A percentile compares a stretch with the other conserved stretches of the same genome.
These are phyloP conservation scores for Yasuhikotakia modesta DNA, from an alignment of 2,797 vertebrate genomes.

Conservation along the genomic window DNA sequence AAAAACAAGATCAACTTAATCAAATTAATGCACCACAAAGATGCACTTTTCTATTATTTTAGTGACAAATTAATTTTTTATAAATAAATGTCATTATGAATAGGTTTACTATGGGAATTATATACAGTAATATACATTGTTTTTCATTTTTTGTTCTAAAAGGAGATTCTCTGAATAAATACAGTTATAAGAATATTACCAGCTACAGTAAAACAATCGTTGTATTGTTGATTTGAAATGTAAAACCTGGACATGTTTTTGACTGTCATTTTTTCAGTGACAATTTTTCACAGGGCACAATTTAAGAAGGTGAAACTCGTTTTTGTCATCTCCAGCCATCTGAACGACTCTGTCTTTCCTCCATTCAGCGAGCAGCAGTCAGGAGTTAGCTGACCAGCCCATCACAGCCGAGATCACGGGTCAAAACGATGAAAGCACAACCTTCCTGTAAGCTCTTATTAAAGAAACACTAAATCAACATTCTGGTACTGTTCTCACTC, in stretches of 20 bases:
- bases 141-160: too few relatives aligned
- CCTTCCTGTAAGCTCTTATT: conserved; percentile 29
- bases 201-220: background rate
- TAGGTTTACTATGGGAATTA: too few relatives aligned
- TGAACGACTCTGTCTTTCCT: conserved; percentile 13
- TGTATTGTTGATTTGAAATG: background rate
- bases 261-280: background rate
- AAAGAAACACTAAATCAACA: conserved; percentile 47
- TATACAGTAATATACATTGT: too few relatives aligned
- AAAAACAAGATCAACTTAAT: too few relatives aligned
- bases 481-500: conserved; percentile 7
- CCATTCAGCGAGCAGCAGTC: background rate
- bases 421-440: conserved; percentile 43
- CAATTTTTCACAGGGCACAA: conserved; percentile 9
- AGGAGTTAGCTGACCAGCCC: conserved; percentile 14
- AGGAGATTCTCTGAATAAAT: too few relatives aligned
- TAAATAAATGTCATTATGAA: too few relatives aligned
- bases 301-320: conserved; percentile 40
- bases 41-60: too few relatives aligned
- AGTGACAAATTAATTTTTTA: too few relatives aligned
- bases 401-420: conserved; percentile 24
- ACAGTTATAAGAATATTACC: too few relatives aligned
- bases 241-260: background rate
- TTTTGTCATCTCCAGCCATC: conserved; percentile 31
- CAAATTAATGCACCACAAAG: too few relatives aligned